Evolutionary conservation across 2,113 vertebrate species (phyloP), one percentile per base, ranked within the genome.

Genomic region (Electrona antarctica): DNA sequence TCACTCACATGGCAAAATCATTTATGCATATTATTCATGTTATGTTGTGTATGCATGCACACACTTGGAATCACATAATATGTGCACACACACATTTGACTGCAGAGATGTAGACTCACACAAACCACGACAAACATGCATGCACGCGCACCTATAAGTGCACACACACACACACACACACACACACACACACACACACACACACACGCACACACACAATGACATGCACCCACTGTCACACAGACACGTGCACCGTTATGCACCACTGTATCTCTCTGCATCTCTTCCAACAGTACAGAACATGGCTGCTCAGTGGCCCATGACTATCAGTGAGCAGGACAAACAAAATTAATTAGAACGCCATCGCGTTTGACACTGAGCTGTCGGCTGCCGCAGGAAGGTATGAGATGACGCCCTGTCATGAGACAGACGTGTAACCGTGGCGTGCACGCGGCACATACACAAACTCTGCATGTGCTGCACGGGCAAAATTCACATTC

Each of bases 281-380:
- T 82, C 82, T 82, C 71, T 79, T 77, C 78, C 78, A 86, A 73
- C 84, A 87, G 77, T 41, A 41, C 81, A 64, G 84, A 81, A 84
- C 76, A 79, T 69, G 76, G 79, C 77, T 77, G 76, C 90, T 81
- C 83, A 84, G 87, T 52, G 69, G 90, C 81, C 87, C 87, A 76
- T 93, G 88, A 91, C 90, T 90, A 92, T 92, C 89, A 92, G 82
- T 81, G 80, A 86, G 79, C 87, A 91, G 92, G 92, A 93, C 92
- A 94, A 94, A 93, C 91, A 90, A 90, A 92, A 92, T 93, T 92
- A 93, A 94, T 93, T 93, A 93, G 92, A 89, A 91, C 90, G 88
- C 85, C 88, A 89, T 89, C 89, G 78, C 84, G 89, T 87, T 78
- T 91, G 92, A 92, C 91, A 92, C 91, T 86, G 88, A 51, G 86